Conservation (phyloP, 2,797 vertebrate species). For the Melanotaenia pygmaea region DNA sequence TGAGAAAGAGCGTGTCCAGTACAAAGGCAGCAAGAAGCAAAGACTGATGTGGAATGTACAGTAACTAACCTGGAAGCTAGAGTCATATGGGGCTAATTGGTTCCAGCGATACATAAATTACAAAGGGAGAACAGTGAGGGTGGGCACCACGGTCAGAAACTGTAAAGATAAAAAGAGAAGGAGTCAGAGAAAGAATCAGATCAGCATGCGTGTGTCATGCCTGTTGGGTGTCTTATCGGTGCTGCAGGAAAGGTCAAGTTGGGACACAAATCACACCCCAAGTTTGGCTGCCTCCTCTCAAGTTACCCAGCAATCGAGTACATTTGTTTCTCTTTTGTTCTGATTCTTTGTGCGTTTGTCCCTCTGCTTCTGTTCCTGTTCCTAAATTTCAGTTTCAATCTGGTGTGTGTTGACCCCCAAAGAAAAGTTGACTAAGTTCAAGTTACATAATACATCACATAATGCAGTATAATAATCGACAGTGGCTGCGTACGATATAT, state of each 20-base stretch:
- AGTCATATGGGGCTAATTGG: conserved; percentile 66
- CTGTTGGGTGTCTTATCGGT: conserved; percentile 55
- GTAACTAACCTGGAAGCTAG: conserved; percentile 61
- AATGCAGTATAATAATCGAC: neutral
- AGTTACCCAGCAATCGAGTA: conserved; percentile 63
- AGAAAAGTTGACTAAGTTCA: conserved; percentile 1
- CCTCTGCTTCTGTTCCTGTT: conserved; percentile 11
- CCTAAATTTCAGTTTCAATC: conserved; percentile 14
- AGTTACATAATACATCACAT: conserved; percentile 3
- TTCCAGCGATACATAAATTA: conserved; percentile 69
- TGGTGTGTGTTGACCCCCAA: conserved; percentile 19
- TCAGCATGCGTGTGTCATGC: conserved; percentile 24
- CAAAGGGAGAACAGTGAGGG: conserved; percentile 46
- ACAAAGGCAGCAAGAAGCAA: conserved; percentile 58
- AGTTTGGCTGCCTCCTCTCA: conserved; percentile 53
- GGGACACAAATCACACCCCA: conserved; percentile 68
- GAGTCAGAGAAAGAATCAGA: conserved; percentile 25
- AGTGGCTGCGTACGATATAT: neutral
- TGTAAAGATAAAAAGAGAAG: conserved; percentile 49
- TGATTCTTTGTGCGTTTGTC: conserved; percentile 22
- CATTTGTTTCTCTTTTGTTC: conserved; percentile 72
- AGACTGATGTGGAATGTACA: conserved; percentile 74
- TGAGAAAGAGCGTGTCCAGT: conserved; percentile 39
- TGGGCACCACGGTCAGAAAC: conserved; percentile 56
- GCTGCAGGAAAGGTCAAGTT: conserved; percentile 65